A percentile compares a stretch with the other conserved stretches of the same genome.
Conservation (phyloP, 1,140 invertebrate genomes). For the Neoseiulus cucumeris region DNA sequence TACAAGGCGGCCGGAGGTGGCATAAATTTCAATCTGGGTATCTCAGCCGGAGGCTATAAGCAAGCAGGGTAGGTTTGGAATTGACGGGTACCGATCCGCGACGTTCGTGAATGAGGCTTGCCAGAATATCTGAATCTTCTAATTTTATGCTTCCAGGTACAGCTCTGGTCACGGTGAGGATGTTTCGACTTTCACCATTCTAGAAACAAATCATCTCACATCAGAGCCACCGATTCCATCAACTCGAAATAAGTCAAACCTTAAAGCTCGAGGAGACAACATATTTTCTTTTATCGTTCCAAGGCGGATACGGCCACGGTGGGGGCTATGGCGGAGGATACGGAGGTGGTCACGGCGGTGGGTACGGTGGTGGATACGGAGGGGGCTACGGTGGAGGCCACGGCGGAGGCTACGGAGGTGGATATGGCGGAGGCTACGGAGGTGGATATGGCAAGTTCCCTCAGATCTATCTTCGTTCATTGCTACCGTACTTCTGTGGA, state of each 20-base stretch:
- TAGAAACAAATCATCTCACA: too few species aligned
- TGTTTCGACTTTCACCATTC: too few species aligned
- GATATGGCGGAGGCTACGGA: not conserved
- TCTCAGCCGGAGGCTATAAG: not conserved
- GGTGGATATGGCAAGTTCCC: not conserved
- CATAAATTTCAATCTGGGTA: not conserved
- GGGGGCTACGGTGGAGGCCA: not conserved
- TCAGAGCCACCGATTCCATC: too few species aligned
- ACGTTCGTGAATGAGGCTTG: too few species aligned
- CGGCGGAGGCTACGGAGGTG: slow-evolving; percentile 6
- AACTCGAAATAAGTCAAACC: too few species aligned
- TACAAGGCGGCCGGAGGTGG: not conserved
- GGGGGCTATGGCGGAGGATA: not conserved
- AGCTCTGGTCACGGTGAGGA: too few species aligned
- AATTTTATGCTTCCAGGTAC: too few species aligned
- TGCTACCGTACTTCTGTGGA: not conserved
- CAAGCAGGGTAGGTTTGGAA: not conserved
- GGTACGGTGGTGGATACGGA: not conserved
- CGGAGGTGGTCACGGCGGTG: not conserved
- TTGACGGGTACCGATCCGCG: too few species aligned
- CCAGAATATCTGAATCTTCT: too few species aligned
- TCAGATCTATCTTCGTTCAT: not conserved
- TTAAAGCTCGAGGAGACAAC: too few species aligned
- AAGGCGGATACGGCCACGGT: not conserved
- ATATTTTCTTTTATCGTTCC: too few species aligned